A percentile compares a stretch with the other conserved stretches of the same genome.
phyloP scores from a whole-genome alignment of 2,113 vertebrate genomes.

The Eretmodus cyanostictus region DNA sequence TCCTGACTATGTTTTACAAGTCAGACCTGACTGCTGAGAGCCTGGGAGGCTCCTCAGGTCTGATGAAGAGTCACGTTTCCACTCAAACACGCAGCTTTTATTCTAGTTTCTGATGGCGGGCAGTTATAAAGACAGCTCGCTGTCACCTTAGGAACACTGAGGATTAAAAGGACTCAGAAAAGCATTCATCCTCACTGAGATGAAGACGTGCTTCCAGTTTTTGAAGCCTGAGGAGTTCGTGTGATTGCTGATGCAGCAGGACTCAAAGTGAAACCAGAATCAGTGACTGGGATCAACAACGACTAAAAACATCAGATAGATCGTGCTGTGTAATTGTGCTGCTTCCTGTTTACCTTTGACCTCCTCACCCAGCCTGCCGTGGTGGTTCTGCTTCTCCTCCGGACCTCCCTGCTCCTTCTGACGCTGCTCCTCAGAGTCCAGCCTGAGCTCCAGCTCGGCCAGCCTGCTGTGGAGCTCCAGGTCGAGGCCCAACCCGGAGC shows the following conservation, averaged over 20 bases:
- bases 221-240: not conserved
- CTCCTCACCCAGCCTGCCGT: constrained; percentile 10
- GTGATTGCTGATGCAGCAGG: not conserved
- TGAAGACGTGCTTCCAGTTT: not conserved
- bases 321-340: not conserved
- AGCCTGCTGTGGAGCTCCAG: constrained; percentile 79
- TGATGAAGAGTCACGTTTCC: not conserved
- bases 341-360: constrained; percentile 57
- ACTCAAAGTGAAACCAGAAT: not conserved
- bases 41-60: rapidly evolving
- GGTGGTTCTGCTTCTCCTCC: constrained; percentile 35
- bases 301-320: not conserved
- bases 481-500: constrained; percentile 70
- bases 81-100: not conserved
- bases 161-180: not conserved
- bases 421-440: constrained; percentile 37
- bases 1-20: rapidly evolving
- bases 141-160: not conserved
- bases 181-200: not conserved
- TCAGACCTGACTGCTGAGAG: not conserved
- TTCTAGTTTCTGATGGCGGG: not conserved
- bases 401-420: not conserved
- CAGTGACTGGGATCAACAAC: not conserved
- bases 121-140: rapidly evolving
- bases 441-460: constrained; percentile 74